Percentiles rank a stretch among this genome's conserved stretches.
These are phyloP conservation scores for Gadus chalcogrammus DNA, from an alignment of 2,113 vertebrate species.

Conservation along the genomic window DNA sequence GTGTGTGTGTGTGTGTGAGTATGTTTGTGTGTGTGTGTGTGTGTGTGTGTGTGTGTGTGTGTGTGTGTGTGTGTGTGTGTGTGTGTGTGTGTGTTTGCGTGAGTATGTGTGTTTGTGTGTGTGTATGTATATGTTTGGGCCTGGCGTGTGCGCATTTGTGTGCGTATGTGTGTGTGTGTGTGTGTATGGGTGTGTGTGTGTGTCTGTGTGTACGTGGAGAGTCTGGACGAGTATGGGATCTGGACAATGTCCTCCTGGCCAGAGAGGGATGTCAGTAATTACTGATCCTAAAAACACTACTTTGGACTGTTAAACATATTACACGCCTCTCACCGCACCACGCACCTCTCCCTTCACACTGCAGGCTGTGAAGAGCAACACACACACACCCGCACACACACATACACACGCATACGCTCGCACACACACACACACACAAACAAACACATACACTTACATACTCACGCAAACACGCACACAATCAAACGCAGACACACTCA, in stretches of 20 bases:
- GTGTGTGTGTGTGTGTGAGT: no score
- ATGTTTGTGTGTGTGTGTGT: no score
- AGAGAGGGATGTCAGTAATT: slow-evolving; percentile 81
- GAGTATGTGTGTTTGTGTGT: no score
- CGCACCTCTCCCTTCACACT: slow-evolving; percentile 30
- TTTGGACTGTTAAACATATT: slow-evolving; percentile 77
- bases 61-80: slow-evolving; percentile 3
- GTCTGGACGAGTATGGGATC: slow-evolving; percentile 51
- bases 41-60: no score
- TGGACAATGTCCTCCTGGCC: slow-evolving; percentile 76
- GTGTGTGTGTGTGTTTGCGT: background rate
- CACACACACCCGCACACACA: slow-evolving; percentile 44
- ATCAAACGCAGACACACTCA: slow-evolving; percentile 42
- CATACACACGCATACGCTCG: slow-evolving; percentile 12
- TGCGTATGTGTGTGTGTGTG: no score
- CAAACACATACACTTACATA: background rate
- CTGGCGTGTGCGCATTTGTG: no score
- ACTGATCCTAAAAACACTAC: slow-evolving; percentile 80
- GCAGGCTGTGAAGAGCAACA: slow-evolving; percentile 48
- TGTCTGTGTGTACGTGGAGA: slow-evolving; percentile 19
- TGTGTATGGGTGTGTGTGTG: background rate
- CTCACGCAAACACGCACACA: slow-evolving; percentile 13
- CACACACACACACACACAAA: slow-evolving; percentile 22
- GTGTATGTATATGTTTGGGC: no score
- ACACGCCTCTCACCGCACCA: slow-evolving; percentile 63